Conservation (phyloP, 2,888 invertebrate species). For the Trisateles emortualis region DNA sequence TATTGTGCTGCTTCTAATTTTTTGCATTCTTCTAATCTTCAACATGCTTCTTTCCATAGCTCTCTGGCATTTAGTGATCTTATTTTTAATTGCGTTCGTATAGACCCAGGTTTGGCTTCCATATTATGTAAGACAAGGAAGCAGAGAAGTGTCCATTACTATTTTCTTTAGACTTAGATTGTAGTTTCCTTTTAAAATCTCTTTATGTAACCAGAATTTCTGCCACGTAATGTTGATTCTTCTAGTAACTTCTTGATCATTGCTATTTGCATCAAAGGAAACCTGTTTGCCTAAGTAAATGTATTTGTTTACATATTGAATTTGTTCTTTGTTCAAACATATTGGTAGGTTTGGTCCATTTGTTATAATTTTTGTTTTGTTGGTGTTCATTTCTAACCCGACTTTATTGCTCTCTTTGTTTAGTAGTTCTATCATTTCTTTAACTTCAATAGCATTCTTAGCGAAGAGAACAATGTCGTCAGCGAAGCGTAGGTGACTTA, state of each 20-base stretch:
- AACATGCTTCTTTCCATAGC: no score
- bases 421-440: not conserved
- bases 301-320: conserved; percentile 6
- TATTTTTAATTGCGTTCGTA: no score
- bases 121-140: conserved; percentile 1
- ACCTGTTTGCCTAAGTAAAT: conserved; percentile 9
- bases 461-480: conserved; percentile 6
- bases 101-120: no score
- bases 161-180: conserved; percentile 1
- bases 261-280: not conserved
- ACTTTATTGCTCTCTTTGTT: not conserved
- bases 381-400: conserved; percentile 8
- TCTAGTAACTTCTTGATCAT: conserved; percentile 2
- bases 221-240: conserved; percentile 1
- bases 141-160: not conserved
- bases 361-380: conserved; percentile 8
- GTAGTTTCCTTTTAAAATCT: conserved; percentile 4
- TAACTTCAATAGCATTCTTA: not conserved
- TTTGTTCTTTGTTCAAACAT: not conserved
- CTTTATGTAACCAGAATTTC: conserved; percentile 10
- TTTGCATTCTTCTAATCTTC: no score
- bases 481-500: conserved; percentile 8
- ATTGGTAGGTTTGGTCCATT: not conserved
- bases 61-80: no score
- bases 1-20: no score